These are phyloP conservation scores for Nipponacmea schrenckii DNA, from an alignment of 2,888 invertebrate species.

Conservation along the genomic window DNA sequence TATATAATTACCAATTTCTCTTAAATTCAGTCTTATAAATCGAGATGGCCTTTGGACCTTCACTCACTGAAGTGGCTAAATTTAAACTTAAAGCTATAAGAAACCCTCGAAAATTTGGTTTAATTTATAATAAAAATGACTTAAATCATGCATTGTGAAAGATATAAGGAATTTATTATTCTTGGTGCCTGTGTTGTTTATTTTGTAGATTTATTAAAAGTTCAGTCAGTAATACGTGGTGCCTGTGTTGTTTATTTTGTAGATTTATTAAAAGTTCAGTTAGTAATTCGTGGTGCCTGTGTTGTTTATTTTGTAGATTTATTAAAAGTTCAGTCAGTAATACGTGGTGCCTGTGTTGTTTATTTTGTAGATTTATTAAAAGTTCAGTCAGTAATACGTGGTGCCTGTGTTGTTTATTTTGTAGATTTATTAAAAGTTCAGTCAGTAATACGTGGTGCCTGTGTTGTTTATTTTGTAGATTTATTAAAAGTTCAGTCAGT, in stretches of 20 bases:
- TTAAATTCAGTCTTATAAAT: too few species aligned
- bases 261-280: constrained; percentile 80
- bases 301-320: constrained; percentile 74
- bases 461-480: constrained; percentile 69
- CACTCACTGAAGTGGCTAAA: too few species aligned
- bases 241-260: constrained; percentile 68
- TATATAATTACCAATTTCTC: too few species aligned
- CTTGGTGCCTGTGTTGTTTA: constrained; percentile 61
- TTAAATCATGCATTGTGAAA: too few species aligned
- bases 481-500: constrained; percentile 79
- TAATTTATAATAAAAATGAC: too few species aligned
- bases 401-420: constrained; percentile 22
- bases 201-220: constrained; percentile 76
- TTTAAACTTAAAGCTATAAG: too few species aligned
- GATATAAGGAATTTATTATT: constrained; percentile 61
- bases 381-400: constrained; percentile 77
- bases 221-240: constrained; percentile 77
- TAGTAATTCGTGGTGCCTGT: constrained; percentile 72
- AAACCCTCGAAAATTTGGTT: too few species aligned
- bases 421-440: constrained; percentile 79
- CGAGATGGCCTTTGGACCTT: too few species aligned
- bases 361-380: constrained; percentile 75
- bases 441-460: constrained; percentile 74
- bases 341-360: constrained; percentile 69
- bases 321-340: constrained; percentile 77